Conservation (phyloP, 2,113 vertebrate genomes). For the Labeo rohita region DNA sequence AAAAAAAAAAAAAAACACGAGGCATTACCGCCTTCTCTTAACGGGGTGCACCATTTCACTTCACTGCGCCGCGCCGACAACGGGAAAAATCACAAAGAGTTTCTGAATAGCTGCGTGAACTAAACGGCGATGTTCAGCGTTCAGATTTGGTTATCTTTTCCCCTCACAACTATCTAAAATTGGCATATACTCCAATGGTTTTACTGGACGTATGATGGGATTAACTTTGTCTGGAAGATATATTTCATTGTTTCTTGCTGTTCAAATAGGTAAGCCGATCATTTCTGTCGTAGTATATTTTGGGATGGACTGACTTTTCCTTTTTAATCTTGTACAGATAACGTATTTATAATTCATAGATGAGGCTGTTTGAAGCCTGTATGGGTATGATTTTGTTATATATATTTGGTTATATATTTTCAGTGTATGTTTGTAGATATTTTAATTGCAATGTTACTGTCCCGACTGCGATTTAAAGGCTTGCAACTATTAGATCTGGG, state of each 20-base stretch:
- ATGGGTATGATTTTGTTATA: background rate
- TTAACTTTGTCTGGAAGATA: slow-evolving; percentile 92
- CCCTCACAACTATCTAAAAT: slow-evolving; percentile 84
- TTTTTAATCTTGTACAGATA: background rate
- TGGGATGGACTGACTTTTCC: background rate
- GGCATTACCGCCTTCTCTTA: slow-evolving; percentile 82
- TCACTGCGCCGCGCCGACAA: slow-evolving; percentile 71
- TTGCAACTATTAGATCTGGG: background rate
- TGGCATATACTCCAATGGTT: slow-evolving; percentile 86
- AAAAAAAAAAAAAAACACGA: slow-evolving; percentile 40
- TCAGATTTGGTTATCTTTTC: slow-evolving; percentile 81
- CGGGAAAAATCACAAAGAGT: slow-evolving; percentile 65
- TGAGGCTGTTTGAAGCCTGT: background rate
- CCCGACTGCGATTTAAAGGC: background rate
- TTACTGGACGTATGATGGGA: slow-evolving; percentile 96
- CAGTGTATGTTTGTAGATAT: background rate
- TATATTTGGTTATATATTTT: background rate
- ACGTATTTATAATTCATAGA: background rate
- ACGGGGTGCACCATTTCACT: slow-evolving; percentile 84
- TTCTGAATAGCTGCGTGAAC: slow-evolving; percentile 75
- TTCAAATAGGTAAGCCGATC: slow-evolving; percentile 89
- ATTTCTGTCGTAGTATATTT: background rate
- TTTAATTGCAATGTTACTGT: background rate
- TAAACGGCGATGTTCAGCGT: slow-evolving; percentile 85
- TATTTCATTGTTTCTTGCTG: slow-evolving; percentile 89